Evolutionary conservation across 2,113 vertebrate species (phyloP), one percentile per base, ranked within the genome.

Genomic region (Prunella himalayana): DNA sequence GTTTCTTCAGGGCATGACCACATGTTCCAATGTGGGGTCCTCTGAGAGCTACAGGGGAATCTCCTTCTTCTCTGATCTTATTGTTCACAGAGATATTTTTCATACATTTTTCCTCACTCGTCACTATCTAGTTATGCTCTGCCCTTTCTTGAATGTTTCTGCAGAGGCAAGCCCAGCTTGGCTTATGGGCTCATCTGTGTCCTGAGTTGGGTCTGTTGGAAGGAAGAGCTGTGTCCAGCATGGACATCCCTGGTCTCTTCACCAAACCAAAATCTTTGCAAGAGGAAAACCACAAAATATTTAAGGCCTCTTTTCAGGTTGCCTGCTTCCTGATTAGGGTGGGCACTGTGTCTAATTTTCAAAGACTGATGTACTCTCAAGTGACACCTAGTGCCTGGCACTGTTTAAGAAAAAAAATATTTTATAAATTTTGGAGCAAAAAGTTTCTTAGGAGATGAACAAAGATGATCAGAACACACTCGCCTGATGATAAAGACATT

Each of bases 11-110:
- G 51, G 13, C 18, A 61, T 70, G 53, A 51, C 27, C 20, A 28
- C 19, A 7, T 51, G 9, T 7, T 61, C 30, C 28, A 75, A 0
- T 0, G 5, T 31, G 19, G 13, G 3, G 2, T 71, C 10, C 31
- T 63, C 21, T 47, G 39, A 2, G 3, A 31, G 6, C 65, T 73
- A 45, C 6, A 51, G 18, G 23, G 16, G 11, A 65, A 73, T 69
- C 4, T 68, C 11, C 22, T 83, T 37, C 27, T 78, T 24, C 35
- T 84, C 14, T 35, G 28, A 33, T 42, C 10, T 61, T 78, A 13
- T 8, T 57, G 15, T 44, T 57, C 5, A 13, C 11, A 65, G 37
- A 73, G 7, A 4, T 79, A 16, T 51, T 71, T 75, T 13, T 79
- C 7, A 17, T 5, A 20, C 5, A 4, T 35, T 21, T 87, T 7